phyloP scores from a whole-genome alignment of 1,140 invertebrate species.

The Hetaerina americana region DNA sequence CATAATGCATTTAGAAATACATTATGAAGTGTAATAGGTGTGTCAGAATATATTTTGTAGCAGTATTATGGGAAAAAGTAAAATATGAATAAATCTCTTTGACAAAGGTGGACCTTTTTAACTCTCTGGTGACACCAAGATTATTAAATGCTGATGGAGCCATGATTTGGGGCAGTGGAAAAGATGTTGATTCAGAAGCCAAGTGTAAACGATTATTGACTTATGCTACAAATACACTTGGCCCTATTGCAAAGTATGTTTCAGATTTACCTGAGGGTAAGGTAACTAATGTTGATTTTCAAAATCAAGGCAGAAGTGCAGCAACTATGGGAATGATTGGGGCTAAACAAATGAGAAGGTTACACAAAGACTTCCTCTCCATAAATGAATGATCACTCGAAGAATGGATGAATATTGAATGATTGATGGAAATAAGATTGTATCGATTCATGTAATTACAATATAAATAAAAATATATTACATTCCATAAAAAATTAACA shows the following conservation, averaged over 20 bases:
- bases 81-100: too few species aligned
- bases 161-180: conserved; percentile 59
- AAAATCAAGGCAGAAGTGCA: not conserved
- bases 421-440: too few species aligned
- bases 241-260: conserved; percentile 31
- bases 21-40: too few species aligned
- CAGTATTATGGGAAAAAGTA: too few species aligned
- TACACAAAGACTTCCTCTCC: not conserved
- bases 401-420: too few species aligned
- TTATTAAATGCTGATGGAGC: conserved; percentile 41
- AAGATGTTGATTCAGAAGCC: conserved; percentile 45
- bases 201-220: conserved; percentile 44
- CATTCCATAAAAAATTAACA: too few species aligned
- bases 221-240: conserved; percentile 44
- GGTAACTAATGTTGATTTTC: not conserved
- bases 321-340: not conserved
- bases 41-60: too few species aligned
- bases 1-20: too few species aligned
- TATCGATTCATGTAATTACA: too few species aligned
- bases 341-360: not conserved
- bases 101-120: conserved; percentile 40
- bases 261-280: not conserved
- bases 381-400: too few species aligned
- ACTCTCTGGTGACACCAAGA: conserved; percentile 36
- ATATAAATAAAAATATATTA: too few species aligned